Evolutionary conservation across 2,888 invertebrate species (phyloP), one percentile per base, ranked within the genome.

Genomic region (Cryptus armator): DNA sequence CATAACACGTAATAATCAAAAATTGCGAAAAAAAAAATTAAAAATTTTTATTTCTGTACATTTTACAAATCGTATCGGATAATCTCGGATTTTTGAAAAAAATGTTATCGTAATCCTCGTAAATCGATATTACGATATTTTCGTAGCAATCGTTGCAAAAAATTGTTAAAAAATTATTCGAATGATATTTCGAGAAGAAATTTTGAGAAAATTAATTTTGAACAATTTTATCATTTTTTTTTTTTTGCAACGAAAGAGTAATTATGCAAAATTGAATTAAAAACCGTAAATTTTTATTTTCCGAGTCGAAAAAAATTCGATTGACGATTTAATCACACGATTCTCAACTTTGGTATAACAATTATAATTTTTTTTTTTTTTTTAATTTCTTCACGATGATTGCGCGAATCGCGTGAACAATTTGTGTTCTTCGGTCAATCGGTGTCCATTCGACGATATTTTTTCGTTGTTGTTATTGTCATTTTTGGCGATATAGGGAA

Each of bases 401-500:
- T 44, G 43, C 56, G 32, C 19, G 9, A 16, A 3, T 48, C 46
- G 62, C 46, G 64, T 43, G 48, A 16, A 19, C 19, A 46, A 56
- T 79, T 79, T 68, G 2, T 76, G 56, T 16, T 82, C 67, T 48
- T 64, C 43, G 19, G 24, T 62, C n/a, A 44, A 16, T 82, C 59
- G 67, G 53, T 29, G 19, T 16, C 74, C 37, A 44, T 16, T 43
- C 78, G 78, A 67, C 3, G 37, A 32, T 5, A 51, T 12, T 14
- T 7, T 56, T 12, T 53, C 9, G 24, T 76, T 24, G 44, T 70
- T 75, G 46, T 62, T 81, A 14, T 75, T 71, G 14, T 75, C 62
- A 59, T 84, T 83, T 24, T 84, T 86, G 53, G 77, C 79, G 9
- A 88, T 59, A 68, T 83, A 86, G 9, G 96, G 96, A 92, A 96